Evolutionary conservation across 2,888 invertebrate species (phyloP).

Genomic region (Gryllus longicercus): DNA sequence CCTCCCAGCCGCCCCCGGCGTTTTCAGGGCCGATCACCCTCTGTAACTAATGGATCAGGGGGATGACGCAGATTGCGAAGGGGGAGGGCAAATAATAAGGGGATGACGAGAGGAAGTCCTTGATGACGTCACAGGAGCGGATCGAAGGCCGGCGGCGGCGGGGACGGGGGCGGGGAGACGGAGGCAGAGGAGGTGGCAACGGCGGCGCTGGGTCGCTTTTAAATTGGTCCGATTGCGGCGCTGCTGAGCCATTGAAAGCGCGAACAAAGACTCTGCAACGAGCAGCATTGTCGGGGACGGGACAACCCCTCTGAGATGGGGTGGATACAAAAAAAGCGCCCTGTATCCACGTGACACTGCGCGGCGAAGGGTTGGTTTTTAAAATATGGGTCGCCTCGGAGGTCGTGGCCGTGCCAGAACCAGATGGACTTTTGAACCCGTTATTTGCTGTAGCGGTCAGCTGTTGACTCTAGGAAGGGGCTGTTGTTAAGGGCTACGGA

Average conservation of each 20-base stretch:
- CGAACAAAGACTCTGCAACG: constrained; percentile 24
- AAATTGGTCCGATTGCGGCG: constrained; percentile 27
- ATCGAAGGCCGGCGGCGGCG: background rate
- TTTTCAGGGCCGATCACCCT: constrained; percentile 18
- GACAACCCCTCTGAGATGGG: constrained; percentile 22
- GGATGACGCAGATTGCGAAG: constrained; percentile 29
- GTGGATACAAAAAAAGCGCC: background rate
- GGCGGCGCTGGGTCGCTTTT: constrained; percentile 20
- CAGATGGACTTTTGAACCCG: no score
- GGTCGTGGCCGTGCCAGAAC: background rate
- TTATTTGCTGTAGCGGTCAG: no score
- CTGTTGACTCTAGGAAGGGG: no score
- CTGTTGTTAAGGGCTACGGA: no score
- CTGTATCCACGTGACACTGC: constrained; percentile 25
- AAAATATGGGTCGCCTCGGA: constrained; percentile 25
- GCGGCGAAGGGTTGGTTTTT: constrained; percentile 26
- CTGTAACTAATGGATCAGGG: constrained; percentile 22
- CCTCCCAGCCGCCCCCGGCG: background rate
- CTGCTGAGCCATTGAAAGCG: constrained; percentile 21
- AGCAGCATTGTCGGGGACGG: constrained; percentile 20
- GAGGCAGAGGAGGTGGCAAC: background rate
- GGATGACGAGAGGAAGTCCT: constrained; percentile 27
- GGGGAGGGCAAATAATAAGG: constrained; percentile 26
- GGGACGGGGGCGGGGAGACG: background rate
- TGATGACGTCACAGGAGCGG: constrained; percentile 27